phyloP scores from a whole-genome alignment of 2,797 vertebrate genomes.

The Diplodus puntazzo region DNA sequence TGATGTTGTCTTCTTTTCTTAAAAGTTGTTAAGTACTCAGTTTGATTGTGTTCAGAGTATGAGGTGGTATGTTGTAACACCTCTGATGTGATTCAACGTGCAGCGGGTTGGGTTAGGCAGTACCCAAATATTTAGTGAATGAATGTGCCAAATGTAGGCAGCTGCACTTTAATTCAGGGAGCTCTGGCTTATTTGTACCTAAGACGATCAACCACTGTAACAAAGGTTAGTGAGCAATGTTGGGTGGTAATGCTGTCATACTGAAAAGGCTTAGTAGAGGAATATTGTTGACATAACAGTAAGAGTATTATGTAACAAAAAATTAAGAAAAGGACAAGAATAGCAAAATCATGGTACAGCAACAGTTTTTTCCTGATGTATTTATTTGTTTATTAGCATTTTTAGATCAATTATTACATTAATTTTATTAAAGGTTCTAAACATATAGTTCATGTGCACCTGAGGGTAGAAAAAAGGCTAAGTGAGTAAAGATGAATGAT shows the following conservation, averaged over 20 bases:
- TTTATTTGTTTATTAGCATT: too few species aligned
- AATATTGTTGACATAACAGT: too few species aligned
- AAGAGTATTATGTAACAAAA: too few species aligned
- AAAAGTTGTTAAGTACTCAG: background rate
- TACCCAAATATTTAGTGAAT: conserved; percentile 38
- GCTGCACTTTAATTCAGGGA: conserved; percentile 17
- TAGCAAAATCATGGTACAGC: too few species aligned
- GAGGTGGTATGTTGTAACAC: conserved; percentile 14
- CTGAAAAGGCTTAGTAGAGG: background rate
- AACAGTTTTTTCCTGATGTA: too few species aligned
- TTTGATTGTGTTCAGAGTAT: background rate
- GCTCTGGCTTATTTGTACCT: background rate
- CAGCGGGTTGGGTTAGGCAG: conserved; percentile 40
- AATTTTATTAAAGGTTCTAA: too few species aligned
- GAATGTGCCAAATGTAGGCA: background rate
- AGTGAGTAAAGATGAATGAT: too few species aligned
- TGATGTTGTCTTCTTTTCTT: background rate
- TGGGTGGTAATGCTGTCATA: background rate
- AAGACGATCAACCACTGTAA: background rate
- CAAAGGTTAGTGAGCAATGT: background rate
- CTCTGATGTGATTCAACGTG: conserved; percentile 5
- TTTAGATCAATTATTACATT: too few species aligned
- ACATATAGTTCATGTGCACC: too few species aligned
- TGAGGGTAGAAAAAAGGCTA: too few species aligned
- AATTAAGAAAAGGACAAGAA: too few species aligned